Conservation (phyloP, 1,140 invertebrate genomes). For the Periplaneta americana region DNA sequence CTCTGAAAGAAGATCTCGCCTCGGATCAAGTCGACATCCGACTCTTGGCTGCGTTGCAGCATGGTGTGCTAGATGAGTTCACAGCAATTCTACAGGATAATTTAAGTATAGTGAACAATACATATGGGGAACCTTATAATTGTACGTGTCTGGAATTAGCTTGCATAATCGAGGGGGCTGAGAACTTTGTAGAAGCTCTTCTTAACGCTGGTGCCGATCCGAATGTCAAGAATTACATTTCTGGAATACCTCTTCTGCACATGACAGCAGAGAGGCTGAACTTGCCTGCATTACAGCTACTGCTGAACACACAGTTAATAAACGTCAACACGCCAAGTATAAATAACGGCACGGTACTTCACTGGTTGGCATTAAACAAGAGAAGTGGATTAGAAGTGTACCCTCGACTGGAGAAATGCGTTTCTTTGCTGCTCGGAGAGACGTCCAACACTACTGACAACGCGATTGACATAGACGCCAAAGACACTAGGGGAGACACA, state of each 20-base stretch:
- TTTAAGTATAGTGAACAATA: not conserved
- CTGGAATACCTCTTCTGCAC: not conserved
- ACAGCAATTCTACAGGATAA: not conserved
- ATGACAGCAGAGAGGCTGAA: not conserved
- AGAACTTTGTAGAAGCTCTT: not conserved
- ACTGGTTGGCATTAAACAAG: not conserved
- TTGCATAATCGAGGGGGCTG: not conserved
- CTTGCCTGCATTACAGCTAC: not conserved
- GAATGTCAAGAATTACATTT: not conserved
- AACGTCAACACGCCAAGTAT: not conserved
- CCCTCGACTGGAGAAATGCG: not conserved
- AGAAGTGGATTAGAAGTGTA: not conserved
- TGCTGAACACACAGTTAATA: not conserved
- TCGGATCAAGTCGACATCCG: not conserved
- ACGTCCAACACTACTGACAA: no score
- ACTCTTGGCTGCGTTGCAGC: not conserved
- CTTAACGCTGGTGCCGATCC: not conserved
- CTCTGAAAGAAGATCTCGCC: not conserved
- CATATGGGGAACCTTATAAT: not conserved
- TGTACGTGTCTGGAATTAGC: not conserved
- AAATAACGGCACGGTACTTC: not conserved
- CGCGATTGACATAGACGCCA: not conserved
- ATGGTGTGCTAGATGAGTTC: not conserved
- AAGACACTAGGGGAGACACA: not conserved
- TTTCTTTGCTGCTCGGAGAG: not conserved